phyloP scores from a whole-genome alignment of 2,113 vertebrate species.

The Cochlearius cochlearius region DNA sequence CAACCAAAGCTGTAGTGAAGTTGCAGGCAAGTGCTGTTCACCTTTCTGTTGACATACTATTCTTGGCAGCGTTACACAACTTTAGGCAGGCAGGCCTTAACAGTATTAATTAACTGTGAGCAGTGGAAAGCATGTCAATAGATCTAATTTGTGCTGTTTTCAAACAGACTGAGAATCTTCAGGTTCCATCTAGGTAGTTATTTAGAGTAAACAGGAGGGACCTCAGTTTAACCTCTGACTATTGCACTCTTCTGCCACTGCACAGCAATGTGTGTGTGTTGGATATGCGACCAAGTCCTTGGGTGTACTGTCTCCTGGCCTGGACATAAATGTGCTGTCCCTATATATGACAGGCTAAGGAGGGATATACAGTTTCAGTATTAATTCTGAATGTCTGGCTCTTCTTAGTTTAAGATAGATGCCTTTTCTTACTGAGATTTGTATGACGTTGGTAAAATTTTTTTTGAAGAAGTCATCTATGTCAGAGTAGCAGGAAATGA shows the following conservation, averaged over 20 bases:
- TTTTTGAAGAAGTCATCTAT: neutral
- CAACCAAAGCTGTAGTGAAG: neutral
- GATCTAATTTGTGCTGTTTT: neutral
- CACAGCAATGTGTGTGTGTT: neutral
- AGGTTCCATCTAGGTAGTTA: neutral
- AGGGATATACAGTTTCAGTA: neutral
- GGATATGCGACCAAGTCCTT: neutral
- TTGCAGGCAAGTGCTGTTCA: neutral
- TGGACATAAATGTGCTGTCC: neutral
- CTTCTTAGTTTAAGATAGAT: neutral
- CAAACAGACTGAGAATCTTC: neutral
- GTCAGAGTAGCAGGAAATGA: neutral
- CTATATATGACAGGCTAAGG: neutral
- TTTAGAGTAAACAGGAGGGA: neutral
- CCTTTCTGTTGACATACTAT: neutral
- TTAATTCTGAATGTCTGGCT: constrained; percentile 22
- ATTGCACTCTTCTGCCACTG: neutral
- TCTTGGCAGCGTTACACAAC: neutral
- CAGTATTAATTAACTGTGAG: neutral
- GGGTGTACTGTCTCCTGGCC: neutral
- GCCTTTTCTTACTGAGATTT: constrained; percentile 1
- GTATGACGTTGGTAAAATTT: neutral
- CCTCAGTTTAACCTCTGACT: constrained; percentile 13
- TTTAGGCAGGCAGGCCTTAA: neutral
- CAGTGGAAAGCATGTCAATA: neutral